Evolutionary conservation across 2,113 vertebrate genomes (phyloP), one percentile per base, ranked within the genome.

Genomic region (Sula dactylatra): DNA sequence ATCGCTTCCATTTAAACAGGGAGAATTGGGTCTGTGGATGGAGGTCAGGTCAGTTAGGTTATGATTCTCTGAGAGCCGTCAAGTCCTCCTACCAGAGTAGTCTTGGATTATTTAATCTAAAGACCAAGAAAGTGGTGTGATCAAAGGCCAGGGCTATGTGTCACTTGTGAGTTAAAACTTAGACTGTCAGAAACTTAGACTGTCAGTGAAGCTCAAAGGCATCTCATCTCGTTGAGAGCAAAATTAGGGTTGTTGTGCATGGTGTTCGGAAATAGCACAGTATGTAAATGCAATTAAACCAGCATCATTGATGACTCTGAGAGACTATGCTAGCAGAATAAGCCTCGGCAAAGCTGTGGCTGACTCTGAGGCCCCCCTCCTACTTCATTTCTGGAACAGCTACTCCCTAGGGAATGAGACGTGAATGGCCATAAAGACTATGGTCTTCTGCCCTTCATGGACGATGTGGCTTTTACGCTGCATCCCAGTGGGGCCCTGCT

Each of bases 221-320:
- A 71, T 73, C 78, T 90, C 58, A 18, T 93, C 77, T 91, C 8
- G 9, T 69, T 36, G 74, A 93, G 71, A 93, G 32, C 5, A 11
- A 92, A 96, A 96, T 95, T 66, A 95, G 50, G 31, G 40, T 25
- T 76, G 84, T 47, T 97, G 61, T 52, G 40, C 54, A 49, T 22
- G 38, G 58, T 65, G 66, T 62, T 95, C 64, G 0, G 93, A 96
- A 96, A 96, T 97, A 96, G 97, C 92, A 44, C 85, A 44, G 74
- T 91, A 96, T 93, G 94, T 89, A 97, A 97, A 93, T 96, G 93
- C 85, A 96, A 97, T 96, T 96, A 97, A 95, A 95, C 25, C 66
- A 61, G 31, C 38, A 17, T 40, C 76, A 67, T 1, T 88, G 92
- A 82, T 86, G 92, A 86, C 78, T 93, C 90, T 54, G 27, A 85